Conservation (phyloP, 2,888 invertebrate genomes). For the Siphlonurus alternatus region DNA sequence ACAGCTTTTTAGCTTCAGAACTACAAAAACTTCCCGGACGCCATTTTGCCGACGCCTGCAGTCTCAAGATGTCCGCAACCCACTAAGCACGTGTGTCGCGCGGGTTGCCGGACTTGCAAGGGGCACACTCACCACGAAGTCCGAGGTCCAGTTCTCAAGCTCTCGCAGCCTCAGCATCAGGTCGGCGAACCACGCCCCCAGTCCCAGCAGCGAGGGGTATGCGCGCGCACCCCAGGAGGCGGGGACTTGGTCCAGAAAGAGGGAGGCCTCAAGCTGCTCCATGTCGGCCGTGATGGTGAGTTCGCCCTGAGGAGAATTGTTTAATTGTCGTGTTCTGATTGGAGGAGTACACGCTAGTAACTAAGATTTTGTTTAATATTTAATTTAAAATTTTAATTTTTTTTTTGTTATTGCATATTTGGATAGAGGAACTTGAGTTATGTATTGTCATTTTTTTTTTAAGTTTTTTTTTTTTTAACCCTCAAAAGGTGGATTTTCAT, state of each 20-base stretch:
- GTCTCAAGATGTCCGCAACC: too few relatives aligned
- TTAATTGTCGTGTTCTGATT: constrained; percentile 1
- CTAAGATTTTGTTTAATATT: constrained; percentile 6
- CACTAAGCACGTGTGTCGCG: too few relatives aligned
- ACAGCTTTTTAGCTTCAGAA: too few relatives aligned
- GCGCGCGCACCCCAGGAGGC: constrained; percentile 69
- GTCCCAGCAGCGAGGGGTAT: constrained; percentile 69
- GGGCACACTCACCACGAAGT: constrained; percentile 56
- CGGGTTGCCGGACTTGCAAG: too few relatives aligned
- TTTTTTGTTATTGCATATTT: too few relatives aligned
- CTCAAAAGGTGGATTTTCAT: too few relatives aligned
- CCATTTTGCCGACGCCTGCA: too few relatives aligned
- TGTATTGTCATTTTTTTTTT: too few relatives aligned
- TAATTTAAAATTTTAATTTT: neutral
- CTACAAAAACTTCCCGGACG: too few relatives aligned
- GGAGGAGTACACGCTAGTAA: too few relatives aligned
- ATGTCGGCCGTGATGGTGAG: constrained; percentile 82
- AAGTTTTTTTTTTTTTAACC: neutral
- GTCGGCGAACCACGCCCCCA: constrained; percentile 79
- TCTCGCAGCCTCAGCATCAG: constrained; percentile 61
- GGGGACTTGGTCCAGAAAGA: constrained; percentile 86
- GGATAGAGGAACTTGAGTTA: too few relatives aligned
- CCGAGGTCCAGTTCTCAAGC: constrained; percentile 73
- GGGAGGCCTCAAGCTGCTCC: constrained; percentile 67
- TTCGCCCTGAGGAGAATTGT: constrained; percentile 47